Evolutionary conservation across 2,888 invertebrate species (phyloP), one percentile per base, ranked within the genome.

Genomic region (Acanthosepion lycidas): DNA sequence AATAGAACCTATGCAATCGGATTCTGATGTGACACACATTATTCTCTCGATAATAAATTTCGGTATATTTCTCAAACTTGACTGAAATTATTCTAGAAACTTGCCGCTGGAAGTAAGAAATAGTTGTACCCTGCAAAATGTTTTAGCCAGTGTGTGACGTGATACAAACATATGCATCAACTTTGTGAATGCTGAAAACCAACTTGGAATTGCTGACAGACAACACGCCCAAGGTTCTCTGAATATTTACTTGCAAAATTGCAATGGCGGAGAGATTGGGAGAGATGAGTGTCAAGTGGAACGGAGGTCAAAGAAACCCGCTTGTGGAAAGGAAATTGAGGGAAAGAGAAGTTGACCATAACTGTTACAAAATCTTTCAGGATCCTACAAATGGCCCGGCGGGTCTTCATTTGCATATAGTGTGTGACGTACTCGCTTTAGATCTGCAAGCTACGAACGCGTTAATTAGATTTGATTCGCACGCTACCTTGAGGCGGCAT

Each of bases 321-420:
- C 78, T n/a, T 15, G 4, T 78, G n/a, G 78, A 78, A 78, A 78
- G n/a, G 78, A 78, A 78, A 78, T 78, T 20, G n/a, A 9, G 12
- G 78, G 33, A 15, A 33, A n/a, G n/a, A n/a, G 33, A 78, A 78
- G 78, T 78, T 78, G 78, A 78, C 78, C 78, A 78, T 78, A 78
- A 78, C 78, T 78, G 78, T 78, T 78, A 4, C n/a, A 78, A 78
- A 78, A 78, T 78, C n/a, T 78, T 78, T 78, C 78, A n/a, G 78
- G 78, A 78, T 78, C n/a, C 78, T 78, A 33, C 78, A 78, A 78
- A 78, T n/a, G 78, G 33, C 78, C 78, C n/a, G 78, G 78, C 78
- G n/a, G 78, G 78, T 78, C 33, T 78, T 78, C 78, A 78, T 78
- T 78, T 78, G 78, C 78, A 78, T 78, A 33, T 78, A 78, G 78